Evolutionary conservation across 2,797 vertebrate genomes (phyloP).

Genomic region (Taenioides sp.): DNA sequence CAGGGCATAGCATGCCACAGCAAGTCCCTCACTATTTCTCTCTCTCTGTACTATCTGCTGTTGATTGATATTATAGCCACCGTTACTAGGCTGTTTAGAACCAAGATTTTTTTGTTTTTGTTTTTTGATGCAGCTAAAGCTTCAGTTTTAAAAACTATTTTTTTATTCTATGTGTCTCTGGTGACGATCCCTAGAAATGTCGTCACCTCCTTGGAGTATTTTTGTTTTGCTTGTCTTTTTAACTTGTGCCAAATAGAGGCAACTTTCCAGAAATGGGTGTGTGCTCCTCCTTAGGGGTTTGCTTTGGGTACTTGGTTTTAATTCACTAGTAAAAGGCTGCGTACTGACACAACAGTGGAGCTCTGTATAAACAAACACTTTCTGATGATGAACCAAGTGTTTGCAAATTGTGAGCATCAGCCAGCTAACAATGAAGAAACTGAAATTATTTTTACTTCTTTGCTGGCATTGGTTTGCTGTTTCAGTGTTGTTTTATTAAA

Average conservation of each 20-base stretch:
- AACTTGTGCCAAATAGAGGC: constrained; percentile 8
- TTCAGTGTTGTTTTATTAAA: not conserved
- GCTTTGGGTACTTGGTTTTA: constrained; percentile 25
- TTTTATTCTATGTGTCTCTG: not conserved
- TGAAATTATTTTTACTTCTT: not conserved
- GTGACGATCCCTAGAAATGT: not conserved
- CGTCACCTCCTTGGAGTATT: not conserved
- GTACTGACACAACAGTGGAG: not conserved
- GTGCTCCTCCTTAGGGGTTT: constrained; percentile 8
- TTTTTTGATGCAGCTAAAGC: not conserved
- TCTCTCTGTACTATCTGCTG: constrained; percentile 2
- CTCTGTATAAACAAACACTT: constrained; percentile 3
- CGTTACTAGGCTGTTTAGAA: constrained; percentile 1
- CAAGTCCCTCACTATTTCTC: constrained; percentile 7
- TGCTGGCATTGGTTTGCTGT: not conserved
- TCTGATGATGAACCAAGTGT: constrained; percentile 9
- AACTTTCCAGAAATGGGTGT: constrained; percentile 13
- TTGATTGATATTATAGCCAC: not conserved
- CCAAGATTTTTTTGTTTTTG: not conserved
- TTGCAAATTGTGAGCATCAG: not conserved
- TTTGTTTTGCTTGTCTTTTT: constrained; percentile 5
- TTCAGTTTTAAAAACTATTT: not conserved
- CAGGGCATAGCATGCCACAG: not conserved
- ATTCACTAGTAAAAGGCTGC: constrained; percentile 19
- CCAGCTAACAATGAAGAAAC: not conserved